Conservation (phyloP, 1,140 invertebrate species). For the Ylistrum balloti region DNA sequence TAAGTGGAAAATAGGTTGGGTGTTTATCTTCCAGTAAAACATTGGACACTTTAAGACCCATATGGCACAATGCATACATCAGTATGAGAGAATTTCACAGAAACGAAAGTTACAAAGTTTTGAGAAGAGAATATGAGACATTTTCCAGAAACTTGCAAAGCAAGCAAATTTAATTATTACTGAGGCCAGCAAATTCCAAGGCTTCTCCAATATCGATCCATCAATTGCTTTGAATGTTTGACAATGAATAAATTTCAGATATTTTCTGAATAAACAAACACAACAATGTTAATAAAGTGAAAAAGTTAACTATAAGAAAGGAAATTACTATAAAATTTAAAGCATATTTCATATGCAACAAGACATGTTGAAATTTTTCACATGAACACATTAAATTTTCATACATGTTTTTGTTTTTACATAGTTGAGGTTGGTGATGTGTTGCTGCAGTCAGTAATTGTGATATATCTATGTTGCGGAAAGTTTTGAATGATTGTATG, state of each 20-base stretch:
- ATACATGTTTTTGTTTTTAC: no score
- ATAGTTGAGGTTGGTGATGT: no score
- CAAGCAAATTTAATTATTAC: background rate
- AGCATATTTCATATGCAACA: no score
- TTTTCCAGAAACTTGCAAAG: background rate
- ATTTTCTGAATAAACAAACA: background rate
- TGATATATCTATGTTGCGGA: no score
- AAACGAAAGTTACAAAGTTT: background rate
- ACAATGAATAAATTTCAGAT: background rate
- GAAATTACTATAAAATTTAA: no score
- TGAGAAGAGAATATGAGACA: background rate
- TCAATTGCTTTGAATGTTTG: slow-evolving; percentile 16
- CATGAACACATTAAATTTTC: no score
- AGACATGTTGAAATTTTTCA: no score
- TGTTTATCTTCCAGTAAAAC: background rate
- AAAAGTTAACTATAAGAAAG: no score
- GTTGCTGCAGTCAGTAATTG: no score
- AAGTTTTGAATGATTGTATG: no score
- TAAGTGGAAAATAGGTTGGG: no score
- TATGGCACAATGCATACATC: background rate
- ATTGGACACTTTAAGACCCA: background rate
- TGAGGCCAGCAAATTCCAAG: background rate
- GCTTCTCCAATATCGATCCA: background rate
- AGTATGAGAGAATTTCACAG: background rate
- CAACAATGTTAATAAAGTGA: no score